Conservation (phyloP, 2,888 invertebrate species). For the Conus canariensis region DNA sequence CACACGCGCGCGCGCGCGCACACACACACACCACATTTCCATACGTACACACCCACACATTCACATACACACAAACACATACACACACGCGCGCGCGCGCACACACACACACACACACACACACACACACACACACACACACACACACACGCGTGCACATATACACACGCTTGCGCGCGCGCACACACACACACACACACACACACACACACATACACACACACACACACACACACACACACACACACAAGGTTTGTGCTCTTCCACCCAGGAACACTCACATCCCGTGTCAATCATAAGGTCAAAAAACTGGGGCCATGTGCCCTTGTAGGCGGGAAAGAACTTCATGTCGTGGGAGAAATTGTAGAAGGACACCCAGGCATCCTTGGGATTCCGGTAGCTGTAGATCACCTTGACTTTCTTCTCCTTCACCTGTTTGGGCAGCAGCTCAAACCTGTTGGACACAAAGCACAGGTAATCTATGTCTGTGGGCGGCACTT, state of each 20-base stretch:
- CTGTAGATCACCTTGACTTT: conserved; percentile 43
- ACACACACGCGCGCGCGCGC: background rate
- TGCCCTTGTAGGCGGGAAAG: conserved; percentile 35
- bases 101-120: conserved; percentile 19
- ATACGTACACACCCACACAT: conserved; percentile 25
- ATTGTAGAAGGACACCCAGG: conserved; percentile 46
- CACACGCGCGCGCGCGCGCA: background rate
- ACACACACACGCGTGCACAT: background rate
- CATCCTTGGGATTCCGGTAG: conserved; percentile 49
- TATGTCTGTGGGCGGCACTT: no score
- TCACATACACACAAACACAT: background rate
- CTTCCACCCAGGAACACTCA: conserved; percentile 33
- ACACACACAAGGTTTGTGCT: background rate
- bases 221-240: conserved; percentile 17
- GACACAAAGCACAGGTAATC: no score
- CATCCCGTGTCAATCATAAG: conserved; percentile 46
- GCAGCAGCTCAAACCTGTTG: conserved; percentile 29
- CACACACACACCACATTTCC: conserved; percentile 24
- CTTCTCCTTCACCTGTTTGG: conserved; percentile 46
- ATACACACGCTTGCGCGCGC: no score
- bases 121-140: conserved; percentile 27
- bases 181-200: conserved; percentile 5
- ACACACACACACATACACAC: conserved; percentile 22
- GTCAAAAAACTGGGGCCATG: conserved; percentile 44
- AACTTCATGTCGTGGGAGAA: conserved; percentile 5